These are phyloP conservation scores for Oryzaephilus surinamensis DNA, from an alignment of 1,140 invertebrate species.

Conservation along the genomic window DNA sequence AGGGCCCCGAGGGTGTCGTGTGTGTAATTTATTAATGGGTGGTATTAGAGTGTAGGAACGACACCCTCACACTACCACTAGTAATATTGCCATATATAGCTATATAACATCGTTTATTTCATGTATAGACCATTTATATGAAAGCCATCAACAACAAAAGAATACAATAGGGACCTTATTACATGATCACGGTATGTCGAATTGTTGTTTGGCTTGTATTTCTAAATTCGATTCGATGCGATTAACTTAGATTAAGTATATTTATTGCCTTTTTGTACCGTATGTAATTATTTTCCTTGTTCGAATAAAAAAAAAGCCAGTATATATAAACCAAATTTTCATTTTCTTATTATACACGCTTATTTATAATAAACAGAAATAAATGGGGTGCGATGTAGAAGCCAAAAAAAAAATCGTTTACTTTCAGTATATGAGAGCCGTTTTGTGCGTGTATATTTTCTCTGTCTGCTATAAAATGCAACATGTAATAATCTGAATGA, in stretches of 20 bases:
- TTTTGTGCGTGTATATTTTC: too few species aligned
- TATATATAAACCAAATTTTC: too few species aligned
- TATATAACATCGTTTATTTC: slow-evolving; percentile 30
- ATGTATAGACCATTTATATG: slow-evolving; percentile 14
- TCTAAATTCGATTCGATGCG: background rate
- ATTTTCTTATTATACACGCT: too few species aligned
- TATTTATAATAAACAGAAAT: too few species aligned
- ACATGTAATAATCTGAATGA: slow-evolving; percentile 25
- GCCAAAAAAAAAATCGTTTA: background rate
- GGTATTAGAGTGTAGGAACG: slow-evolving; percentile 33
- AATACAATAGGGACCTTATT: slow-evolving; percentile 25
- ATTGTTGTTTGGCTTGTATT: slow-evolving; percentile 5
- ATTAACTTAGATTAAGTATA: too few species aligned
- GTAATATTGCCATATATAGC: too few species aligned
- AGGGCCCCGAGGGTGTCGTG: slow-evolving; percentile 33
- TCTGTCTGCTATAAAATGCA: slow-evolving; percentile 18
- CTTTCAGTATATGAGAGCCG: too few species aligned
- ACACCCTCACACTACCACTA: slow-evolving; percentile 11
- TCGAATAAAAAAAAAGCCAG: too few species aligned
- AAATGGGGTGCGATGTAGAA: background rate
- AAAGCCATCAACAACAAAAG: slow-evolving; percentile 26
- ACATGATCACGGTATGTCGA: slow-evolving; percentile 16
- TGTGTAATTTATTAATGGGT: slow-evolving; percentile 37
- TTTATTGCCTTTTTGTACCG: too few species aligned
- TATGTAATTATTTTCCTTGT: too few species aligned